Conservation (phyloP, 2,888 invertebrate genomes). For the Cantharis rustica region DNA sequence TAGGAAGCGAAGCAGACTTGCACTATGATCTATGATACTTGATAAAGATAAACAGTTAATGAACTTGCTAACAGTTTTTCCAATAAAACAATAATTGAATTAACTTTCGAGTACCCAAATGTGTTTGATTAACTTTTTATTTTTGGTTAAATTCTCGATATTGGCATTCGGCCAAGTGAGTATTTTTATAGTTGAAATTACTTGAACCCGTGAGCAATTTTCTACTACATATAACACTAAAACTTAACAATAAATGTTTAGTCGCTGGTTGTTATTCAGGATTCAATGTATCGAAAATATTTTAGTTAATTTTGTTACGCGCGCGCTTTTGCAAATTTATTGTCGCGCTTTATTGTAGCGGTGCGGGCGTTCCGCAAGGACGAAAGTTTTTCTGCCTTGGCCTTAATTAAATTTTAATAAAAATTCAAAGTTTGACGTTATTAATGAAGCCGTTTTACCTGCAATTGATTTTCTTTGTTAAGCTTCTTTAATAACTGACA, state of each 20-base stretch:
- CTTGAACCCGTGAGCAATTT: not conserved
- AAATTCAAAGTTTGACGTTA: not conserved
- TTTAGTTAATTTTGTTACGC: not conserved
- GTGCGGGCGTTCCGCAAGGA: not conserved
- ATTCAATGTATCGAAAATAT: not conserved
- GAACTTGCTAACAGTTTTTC: conserved; percentile 14
- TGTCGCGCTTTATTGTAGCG: not conserved
- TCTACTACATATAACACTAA: conserved; percentile 2
- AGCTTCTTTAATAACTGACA: not conserved
- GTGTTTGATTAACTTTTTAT: not conserved
- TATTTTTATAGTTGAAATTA: conserved; percentile 4
- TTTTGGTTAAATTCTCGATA: not conserved
- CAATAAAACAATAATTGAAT: not conserved
- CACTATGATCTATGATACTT: conserved; percentile 13
- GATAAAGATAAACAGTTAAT: conserved; percentile 13
- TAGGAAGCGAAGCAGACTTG: conserved; percentile 19
- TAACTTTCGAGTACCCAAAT: not conserved
- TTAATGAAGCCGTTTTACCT: not conserved
- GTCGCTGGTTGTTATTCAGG: not conserved
- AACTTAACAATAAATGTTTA: not conserved
- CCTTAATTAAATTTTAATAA: not conserved
- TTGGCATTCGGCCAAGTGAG: not conserved
- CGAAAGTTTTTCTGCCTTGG: not conserved
- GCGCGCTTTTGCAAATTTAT: not conserved
- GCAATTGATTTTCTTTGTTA: not conserved